Percentiles rank a stretch among this genome's conserved stretches.
phyloP scores from a whole-genome alignment of 2,113 vertebrate genomes.

The Callaeas wilsoni region DNA sequence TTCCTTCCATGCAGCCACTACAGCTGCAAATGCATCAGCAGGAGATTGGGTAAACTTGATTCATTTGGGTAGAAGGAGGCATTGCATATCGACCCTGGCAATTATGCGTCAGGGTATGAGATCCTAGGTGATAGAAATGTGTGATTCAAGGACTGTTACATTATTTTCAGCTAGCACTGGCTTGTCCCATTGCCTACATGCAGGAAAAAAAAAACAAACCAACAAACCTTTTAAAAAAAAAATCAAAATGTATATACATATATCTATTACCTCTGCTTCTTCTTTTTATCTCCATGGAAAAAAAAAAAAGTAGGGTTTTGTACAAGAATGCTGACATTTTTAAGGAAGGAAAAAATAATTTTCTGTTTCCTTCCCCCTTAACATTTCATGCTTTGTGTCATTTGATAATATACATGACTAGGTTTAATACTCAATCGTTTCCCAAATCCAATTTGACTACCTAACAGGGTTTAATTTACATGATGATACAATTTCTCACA shows the following conservation, averaged over 20 bases:
- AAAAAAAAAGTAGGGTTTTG: background rate
- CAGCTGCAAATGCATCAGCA: background rate
- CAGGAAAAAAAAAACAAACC: constrained; percentile 4
- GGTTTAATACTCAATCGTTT: constrained; percentile 67
- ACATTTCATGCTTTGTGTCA: constrained; percentile 35
- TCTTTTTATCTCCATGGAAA: background rate
- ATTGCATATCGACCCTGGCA: background rate
- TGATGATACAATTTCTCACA: constrained; percentile 75
- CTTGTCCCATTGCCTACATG: constrained; percentile 46
- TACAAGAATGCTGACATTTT: background rate
- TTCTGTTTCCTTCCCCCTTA: background rate
- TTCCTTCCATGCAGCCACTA: background rate
- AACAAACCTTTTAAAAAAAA: background rate
- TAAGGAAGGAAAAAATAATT: background rate
- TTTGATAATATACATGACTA: constrained; percentile 69
- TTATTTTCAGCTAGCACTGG: constrained; percentile 34
- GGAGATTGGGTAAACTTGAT: background rate
- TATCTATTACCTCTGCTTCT: background rate
- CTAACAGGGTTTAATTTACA: constrained; percentile 72
- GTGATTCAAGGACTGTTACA: constrained; percentile 16
- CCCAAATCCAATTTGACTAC: constrained; percentile 75
- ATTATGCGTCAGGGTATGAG: constrained; percentile 40
- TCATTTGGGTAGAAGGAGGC: background rate
- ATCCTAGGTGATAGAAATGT: background rate
- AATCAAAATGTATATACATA: background rate